Conservation (phyloP, 2,113 vertebrate species). For the Zapornia atra region DNA sequence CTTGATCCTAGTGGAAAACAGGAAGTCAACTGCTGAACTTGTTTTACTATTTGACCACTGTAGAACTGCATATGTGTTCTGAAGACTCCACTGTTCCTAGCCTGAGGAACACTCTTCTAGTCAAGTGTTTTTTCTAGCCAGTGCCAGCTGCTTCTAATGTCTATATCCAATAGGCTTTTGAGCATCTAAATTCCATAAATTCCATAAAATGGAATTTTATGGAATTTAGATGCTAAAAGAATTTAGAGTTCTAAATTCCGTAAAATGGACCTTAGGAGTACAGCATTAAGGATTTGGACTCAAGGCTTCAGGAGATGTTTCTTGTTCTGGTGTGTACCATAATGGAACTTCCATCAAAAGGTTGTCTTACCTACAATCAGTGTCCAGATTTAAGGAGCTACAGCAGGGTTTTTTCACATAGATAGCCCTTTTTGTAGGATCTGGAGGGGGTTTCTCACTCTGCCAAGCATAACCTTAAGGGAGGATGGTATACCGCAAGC, state of each 20-base stretch:
- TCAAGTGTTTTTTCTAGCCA: neutral
- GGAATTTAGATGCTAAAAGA: too few relatives aligned
- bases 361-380: neutral
- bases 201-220: neutral
- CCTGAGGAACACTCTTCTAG: neutral
- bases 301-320: neutral
- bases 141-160: neutral
- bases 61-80: neutral
- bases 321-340: neutral
- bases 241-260: too few relatives aligned
- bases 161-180: neutral
- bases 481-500: neutral
- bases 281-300: neutral
- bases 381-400: neutral
- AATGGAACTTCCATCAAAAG: neutral
- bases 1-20: neutral
- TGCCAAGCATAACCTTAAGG: neutral
- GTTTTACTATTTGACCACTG: neutral
- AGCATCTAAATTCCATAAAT: neutral
- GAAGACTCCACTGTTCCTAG: neutral
- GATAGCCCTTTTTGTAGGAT: neutral
- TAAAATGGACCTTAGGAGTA: neutral
- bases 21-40: neutral
- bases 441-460: neutral
- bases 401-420: neutral